These are phyloP conservation scores for Peribatodes rhomboidaria DNA, from an alignment of 2,888 invertebrate species.

Conservation along the genomic window DNA sequence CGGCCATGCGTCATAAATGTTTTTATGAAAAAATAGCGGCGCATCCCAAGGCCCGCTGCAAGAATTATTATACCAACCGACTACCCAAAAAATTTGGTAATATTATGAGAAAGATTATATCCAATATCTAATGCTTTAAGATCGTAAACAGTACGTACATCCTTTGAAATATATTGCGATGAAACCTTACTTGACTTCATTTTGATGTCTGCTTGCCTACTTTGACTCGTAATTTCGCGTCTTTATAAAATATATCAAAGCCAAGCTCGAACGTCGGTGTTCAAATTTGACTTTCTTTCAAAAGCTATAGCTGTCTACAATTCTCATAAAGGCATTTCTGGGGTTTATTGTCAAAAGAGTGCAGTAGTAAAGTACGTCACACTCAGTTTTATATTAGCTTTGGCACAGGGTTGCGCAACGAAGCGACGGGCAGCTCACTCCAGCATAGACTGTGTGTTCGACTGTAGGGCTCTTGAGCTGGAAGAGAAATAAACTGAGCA, in stretches of 20 bases:
- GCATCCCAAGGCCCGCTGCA: conserved; percentile 60
- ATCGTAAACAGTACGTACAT: conserved; percentile 8
- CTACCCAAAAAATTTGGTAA: conserved; percentile 47
- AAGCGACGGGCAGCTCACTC: conserved; percentile 71
- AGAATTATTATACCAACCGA: conserved; percentile 64
- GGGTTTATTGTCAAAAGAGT: conserved; percentile 61
- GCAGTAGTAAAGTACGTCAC: conserved; percentile 65
- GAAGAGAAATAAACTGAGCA: conserved; percentile 80
- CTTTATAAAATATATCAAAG: conserved; percentile 24
- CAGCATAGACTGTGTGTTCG: conserved; percentile 74
- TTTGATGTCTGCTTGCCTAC: conserved; percentile 1
- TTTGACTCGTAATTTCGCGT: conserved; percentile 23
- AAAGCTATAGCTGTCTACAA: neutral
- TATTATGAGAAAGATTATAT: conserved; percentile 36
- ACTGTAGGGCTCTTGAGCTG: conserved; percentile 71
- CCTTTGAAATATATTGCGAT: conserved; percentile 6
- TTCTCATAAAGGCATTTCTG: conserved; percentile 48
- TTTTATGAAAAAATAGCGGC: conserved; percentile 76
- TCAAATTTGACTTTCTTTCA: conserved; percentile 29
- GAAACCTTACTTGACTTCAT: conserved; percentile 16
- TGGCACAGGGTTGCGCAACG: conserved; percentile 64
- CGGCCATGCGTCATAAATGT: conserved; percentile 79
- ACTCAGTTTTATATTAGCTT: conserved; percentile 74
- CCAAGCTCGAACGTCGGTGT: conserved; percentile 11
- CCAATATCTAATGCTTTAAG: conserved; percentile 32